Evolutionary conservation across 2,797 vertebrate species (phyloP), one percentile per base, ranked within the genome.

Genomic region (Liparis tanakae): DNA sequence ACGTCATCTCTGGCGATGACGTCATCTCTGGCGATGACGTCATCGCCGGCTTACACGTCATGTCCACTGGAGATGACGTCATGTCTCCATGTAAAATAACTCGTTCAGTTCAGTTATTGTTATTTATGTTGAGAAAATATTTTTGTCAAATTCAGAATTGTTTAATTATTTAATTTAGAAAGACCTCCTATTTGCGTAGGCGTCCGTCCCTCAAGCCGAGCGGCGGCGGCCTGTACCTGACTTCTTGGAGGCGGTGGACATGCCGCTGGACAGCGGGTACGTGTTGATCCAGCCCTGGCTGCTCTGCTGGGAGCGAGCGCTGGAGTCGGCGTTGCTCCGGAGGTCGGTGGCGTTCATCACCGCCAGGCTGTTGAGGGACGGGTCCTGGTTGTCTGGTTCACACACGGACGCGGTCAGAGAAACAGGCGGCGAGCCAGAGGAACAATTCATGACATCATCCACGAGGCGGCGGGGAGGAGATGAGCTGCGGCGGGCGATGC

Each of bases 271-370:
- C 80, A 99, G 92, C 0, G 98, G 98, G 74, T 99, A 98, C 1
- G 98, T 99, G 87, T 99, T 99, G 91, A 99, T 99, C 98, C 98
- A 99, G 14, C 98, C 98, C 79, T 99, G 98, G 0, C 94, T 81
- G 37, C 96, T 96, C 88, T 98, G 97, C 86, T 99, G 98, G 20
- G 97, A 96, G 30, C 98, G 95, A 20, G 96, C 93, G 46, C 97
- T 97, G 48, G 97, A 95, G 84, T 99, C 98, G 63, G 96, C 82
- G 87, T 91, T 98, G 93, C 95, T 96, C 74, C 98, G 89, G 10
- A 96, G 95, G 90, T 96, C 95, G 0, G 94, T 87, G 0, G 94
- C 94, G 12, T 89, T 94, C 94, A 96, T 95, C 86, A 96, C 95
- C 0, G 95, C 95, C 82, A 96, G 90, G 48, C 94, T 96, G 89